phyloP scores from a whole-genome alignment of 2,888 invertebrate species.

The Blomia tropicalis region DNA sequence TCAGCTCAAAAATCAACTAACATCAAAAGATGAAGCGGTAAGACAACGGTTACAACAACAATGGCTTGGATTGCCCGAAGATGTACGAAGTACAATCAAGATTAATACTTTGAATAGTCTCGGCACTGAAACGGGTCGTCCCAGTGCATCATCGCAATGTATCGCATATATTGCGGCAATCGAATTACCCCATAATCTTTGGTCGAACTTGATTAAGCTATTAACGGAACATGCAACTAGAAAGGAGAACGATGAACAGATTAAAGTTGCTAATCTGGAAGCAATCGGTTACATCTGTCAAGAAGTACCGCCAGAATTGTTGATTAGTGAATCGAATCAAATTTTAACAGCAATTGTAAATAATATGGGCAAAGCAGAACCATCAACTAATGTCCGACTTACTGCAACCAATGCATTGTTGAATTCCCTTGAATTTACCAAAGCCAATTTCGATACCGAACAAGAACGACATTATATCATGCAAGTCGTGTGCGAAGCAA shows the following conservation, averaged over 20 bases:
- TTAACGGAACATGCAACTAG: constrained; percentile 81
- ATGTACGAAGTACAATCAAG: constrained; percentile 72
- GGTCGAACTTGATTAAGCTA: constrained; percentile 72
- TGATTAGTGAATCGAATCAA: constrained; percentile 79
- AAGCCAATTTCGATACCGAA: constrained; percentile 94
- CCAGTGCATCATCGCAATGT: constrained; percentile 95
- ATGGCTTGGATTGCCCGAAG: constrained; percentile 79
- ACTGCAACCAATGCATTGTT: constrained; percentile 91
- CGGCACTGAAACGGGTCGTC: constrained; percentile 85
- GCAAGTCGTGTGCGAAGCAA: constrained; percentile 98
- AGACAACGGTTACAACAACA: constrained; percentile 70
- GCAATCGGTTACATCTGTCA: constrained; percentile 97
- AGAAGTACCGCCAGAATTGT: constrained; percentile 80
- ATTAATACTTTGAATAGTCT: constrained; percentile 84
- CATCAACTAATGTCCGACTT: constrained; percentile 73
- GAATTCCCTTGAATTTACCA: constrained; percentile 95
- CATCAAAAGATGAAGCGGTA: constrained; percentile 72
- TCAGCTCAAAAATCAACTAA: constrained; percentile 91
- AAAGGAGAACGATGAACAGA: constrained; percentile 62
- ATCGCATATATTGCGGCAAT: constrained; percentile 95
- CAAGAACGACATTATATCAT: constrained; percentile 94
- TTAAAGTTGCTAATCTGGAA: constrained; percentile 90
- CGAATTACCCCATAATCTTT: constrained; percentile 76
- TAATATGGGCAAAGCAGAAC: constrained; percentile 88
- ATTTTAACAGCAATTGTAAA: constrained; percentile 97